phyloP scores from a whole-genome alignment of 1,140 invertebrate genomes.

The Drosophila triauraria region DNA sequence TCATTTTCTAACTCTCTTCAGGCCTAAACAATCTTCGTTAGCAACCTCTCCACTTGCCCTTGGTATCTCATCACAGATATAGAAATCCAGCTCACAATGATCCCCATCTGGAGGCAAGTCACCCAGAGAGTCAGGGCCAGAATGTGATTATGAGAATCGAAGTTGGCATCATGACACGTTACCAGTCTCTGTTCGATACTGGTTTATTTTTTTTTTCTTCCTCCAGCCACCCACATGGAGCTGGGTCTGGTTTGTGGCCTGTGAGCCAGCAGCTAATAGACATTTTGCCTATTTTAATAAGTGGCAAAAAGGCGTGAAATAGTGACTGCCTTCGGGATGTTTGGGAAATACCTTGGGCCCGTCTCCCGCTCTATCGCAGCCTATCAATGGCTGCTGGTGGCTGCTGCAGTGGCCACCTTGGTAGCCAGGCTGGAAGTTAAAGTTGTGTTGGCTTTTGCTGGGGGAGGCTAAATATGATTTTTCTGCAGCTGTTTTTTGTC shows the following conservation, averaged over 20 bases:
- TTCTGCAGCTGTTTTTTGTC: slow-evolving; percentile 72
- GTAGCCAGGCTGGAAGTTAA: slow-evolving; percentile 32
- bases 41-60: neutral
- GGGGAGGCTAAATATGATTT: slow-evolving; percentile 74
- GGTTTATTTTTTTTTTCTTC: neutral
- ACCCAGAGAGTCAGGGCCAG: slow-evolving; percentile 7
- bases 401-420: slow-evolving; percentile 46
- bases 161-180: slow-evolving; percentile 35
- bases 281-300: slow-evolving; percentile 84
- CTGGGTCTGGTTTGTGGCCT: slow-evolving; percentile 14
- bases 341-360: slow-evolving; percentile 50
- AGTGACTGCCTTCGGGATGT: slow-evolving; percentile 52
- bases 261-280: slow-evolving; percentile 60
- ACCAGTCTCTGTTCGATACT: neutral
- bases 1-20: neutral
- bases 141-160: slow-evolving; percentile 42
- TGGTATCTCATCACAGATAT: slow-evolving; percentile 27
- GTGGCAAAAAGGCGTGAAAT: slow-evolving; percentile 82
- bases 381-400: slow-evolving; percentile 56
- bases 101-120: slow-evolving; percentile 34
- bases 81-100: slow-evolving; percentile 24
- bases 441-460: slow-evolving; percentile 35
- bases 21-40: neutral
- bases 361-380: slow-evolving; percentile 54
- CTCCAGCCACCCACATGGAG: slow-evolving; percentile 35